These are phyloP conservation scores for Enteromius trimaculatus DNA, from an alignment of 2,797 vertebrate genomes.

Conservation along the genomic window DNA sequence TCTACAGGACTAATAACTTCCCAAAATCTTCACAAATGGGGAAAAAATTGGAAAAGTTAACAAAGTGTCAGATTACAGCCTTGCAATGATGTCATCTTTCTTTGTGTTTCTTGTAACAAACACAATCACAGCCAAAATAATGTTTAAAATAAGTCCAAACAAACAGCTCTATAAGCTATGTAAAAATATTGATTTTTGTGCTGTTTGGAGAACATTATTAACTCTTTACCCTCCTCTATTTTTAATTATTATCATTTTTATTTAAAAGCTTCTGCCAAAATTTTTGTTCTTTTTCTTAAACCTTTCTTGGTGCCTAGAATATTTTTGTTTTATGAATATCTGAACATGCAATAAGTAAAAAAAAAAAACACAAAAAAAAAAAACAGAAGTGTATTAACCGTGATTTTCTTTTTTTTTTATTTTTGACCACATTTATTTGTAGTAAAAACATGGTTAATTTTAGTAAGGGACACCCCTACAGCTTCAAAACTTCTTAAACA, in stretches of 20 bases:
- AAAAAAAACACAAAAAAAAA: no score
- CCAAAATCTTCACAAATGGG: neutral
- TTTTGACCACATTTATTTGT: no score
- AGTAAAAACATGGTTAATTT: no score
- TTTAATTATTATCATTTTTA: no score
- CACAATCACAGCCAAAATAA: neutral
- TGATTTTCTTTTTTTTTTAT: no score
- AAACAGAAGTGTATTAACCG: neutral
- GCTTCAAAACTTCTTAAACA: neutral
- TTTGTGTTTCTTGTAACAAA: neutral
- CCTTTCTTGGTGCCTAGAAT: no score
- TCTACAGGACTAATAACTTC: neutral
- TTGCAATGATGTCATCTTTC: neutral
- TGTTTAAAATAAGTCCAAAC: neutral
- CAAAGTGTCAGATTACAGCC: neutral
- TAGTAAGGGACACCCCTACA: neutral
- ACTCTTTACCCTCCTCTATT: no score
- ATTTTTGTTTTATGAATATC: no score
- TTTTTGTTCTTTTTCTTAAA: no score
- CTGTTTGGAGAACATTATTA: no score
- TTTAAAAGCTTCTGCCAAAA: no score
- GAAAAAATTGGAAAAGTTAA: neutral
- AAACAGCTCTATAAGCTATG: neutral
- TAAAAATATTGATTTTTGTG: neutral
- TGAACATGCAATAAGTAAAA: no score